Evolutionary conservation across 2,797 vertebrate species (phyloP).

Genomic region (Gambusia yucatana): DNA sequence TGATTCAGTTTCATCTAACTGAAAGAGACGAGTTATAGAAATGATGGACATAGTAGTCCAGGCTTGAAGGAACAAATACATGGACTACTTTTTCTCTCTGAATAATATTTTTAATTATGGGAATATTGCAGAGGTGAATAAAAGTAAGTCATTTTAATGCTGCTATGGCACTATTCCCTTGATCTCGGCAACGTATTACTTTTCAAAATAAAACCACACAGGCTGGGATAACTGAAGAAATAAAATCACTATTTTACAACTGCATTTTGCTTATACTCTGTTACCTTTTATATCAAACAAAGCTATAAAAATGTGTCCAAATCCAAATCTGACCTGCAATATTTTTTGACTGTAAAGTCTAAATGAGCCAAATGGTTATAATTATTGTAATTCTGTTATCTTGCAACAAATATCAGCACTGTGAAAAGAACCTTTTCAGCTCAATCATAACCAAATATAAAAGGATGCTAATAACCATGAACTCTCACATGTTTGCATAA

Average conservation of each 20-base stretch:
- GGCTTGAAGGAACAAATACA: neutral
- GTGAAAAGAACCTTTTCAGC: slow-evolving; percentile 7
- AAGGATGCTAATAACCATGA: neutral
- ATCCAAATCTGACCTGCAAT: neutral
- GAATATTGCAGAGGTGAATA: neutral
- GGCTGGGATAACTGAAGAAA: neutral
- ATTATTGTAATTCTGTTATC: neutral
- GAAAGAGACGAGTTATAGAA: neutral
- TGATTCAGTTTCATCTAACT: too few relatives aligned
- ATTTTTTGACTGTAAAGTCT: neutral
- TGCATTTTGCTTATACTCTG: neutral
- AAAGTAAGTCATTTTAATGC: neutral
- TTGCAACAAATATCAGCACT: slow-evolving; percentile 13
- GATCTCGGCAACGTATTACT: neutral
- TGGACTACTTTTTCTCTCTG: neutral
- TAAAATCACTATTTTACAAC: neutral
- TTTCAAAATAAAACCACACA: neutral
- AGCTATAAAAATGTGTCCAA: neutral
- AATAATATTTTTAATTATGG: neutral
- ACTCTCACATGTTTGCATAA: neutral
- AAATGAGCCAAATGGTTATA: neutral
- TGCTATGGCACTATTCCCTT: neutral
- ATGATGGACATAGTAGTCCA: neutral
- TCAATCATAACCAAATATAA: neutral
- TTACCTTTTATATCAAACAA: neutral